Conservation (phyloP, 2,888 invertebrate species). For the Dryocosmus kuriphilus region DNA sequence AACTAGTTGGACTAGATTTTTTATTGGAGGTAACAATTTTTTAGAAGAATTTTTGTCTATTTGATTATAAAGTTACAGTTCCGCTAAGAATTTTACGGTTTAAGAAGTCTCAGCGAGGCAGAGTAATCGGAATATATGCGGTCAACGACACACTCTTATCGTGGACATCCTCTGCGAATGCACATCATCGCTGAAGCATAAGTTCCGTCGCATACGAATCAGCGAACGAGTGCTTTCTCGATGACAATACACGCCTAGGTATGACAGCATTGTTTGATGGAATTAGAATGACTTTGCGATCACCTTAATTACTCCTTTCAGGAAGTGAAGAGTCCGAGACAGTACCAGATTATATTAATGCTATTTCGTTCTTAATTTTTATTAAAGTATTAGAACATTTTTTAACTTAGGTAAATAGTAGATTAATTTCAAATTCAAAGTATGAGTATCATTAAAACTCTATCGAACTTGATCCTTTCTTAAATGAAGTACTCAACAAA, state of each 20-base stretch:
- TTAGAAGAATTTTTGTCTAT: not conserved
- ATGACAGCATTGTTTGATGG: conserved; percentile 34
- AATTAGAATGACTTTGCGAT: conserved; percentile 33
- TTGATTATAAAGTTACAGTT: not conserved
- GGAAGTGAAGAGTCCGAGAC: conserved; percentile 13
- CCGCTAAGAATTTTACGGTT: not conserved
- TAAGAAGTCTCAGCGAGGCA: conserved; percentile 9
- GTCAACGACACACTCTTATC: conserved; percentile 67
- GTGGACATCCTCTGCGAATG: conserved; percentile 58
- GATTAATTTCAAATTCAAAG: not conserved
- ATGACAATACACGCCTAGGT: conserved; percentile 33
- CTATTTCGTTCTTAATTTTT: conserved; percentile 6
- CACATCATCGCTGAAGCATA: conserved; percentile 43
- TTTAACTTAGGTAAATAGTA: conserved; percentile 7
- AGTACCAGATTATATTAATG: conserved; percentile 32
- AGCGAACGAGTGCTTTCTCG: conserved; percentile 30
- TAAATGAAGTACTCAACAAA: not conserved
- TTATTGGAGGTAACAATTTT: not conserved
- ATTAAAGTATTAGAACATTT: conserved; percentile 7
- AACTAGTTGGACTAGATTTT: not conserved
- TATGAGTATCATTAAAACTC: not conserved
- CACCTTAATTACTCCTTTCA: conserved; percentile 36
- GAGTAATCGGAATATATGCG: conserved; percentile 55
- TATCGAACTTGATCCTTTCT: not conserved
- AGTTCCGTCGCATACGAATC: conserved; percentile 47